Conservation (phyloP, 2,797 vertebrate species). For the Ctenopoma multispine region DNA sequence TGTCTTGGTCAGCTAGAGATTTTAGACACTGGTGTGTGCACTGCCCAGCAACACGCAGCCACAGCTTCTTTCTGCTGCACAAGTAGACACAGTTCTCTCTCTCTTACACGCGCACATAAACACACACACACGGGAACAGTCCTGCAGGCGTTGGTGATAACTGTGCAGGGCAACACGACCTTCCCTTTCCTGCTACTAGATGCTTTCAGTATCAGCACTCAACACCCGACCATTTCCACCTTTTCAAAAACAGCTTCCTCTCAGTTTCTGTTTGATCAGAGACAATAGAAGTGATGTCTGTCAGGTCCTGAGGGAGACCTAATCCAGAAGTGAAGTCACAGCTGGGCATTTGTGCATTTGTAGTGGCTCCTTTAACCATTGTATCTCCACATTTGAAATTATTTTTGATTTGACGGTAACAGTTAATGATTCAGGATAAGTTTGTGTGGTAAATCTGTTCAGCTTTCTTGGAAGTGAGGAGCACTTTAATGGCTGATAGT, state of each 20-base stretch:
- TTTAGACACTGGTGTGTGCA: conserved; percentile 61
- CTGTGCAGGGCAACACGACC: conserved; percentile 27
- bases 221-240: conserved; percentile 64
- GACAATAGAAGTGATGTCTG: conserved; percentile 62
- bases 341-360: conserved; percentile 11
- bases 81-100: too few relatives aligned
- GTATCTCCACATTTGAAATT: conserved; percentile 5
- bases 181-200: conserved; percentile 55
- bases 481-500: background rate
- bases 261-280: conserved; percentile 54
- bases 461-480: background rate
- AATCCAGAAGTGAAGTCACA: conserved; percentile 41
- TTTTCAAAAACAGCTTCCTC: conserved; percentile 76
- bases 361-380: background rate
- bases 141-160: conserved; percentile 22
- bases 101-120: background rate
- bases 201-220: conserved; percentile 38
- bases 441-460: background rate
- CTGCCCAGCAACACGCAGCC: conserved; percentile 67
- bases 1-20: conserved; percentile 68
- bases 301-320: conserved; percentile 48
- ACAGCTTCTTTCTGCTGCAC: conserved; percentile 27
- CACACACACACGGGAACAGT: conserved; percentile 10
- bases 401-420: background rate
- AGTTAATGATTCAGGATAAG: background rate